Percentiles rank a stretch among this genome's conserved stretches.
These are phyloP conservation scores for Laticauda colubrina DNA, from an alignment of 2,113 vertebrate genomes.

Conservation along the genomic window DNA sequence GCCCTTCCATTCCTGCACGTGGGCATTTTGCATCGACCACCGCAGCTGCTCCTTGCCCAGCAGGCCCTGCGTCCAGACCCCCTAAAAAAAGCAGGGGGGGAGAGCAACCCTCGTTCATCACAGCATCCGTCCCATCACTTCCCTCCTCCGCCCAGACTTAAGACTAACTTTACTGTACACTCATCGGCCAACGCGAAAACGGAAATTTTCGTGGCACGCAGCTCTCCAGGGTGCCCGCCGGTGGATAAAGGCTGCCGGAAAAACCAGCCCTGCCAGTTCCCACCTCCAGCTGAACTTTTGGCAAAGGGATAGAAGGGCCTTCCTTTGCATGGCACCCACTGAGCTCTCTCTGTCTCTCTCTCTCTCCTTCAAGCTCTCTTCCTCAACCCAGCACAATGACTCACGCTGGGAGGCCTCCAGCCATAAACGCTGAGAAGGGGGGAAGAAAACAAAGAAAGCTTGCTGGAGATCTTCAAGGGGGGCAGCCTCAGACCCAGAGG, in stretches of 20 bases:
- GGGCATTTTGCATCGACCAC: slow-evolving; percentile 80
- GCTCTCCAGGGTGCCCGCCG: background rate
- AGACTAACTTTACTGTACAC: too few relatives aligned
- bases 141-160: background rate
- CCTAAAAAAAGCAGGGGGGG: slow-evolving; percentile 16
- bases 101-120: background rate
- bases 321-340: too few relatives aligned
- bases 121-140: background rate
- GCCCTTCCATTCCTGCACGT: slow-evolving; percentile 79
- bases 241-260: background rate
- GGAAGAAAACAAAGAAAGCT: too few relatives aligned
- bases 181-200: too few relatives aligned
- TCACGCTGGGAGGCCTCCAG: background rate
- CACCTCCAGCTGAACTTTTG: background rate
- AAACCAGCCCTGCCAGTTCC: background rate
- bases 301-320: background rate
- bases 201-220: too few relatives aligned
- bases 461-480: background rate
- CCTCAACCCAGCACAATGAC: background rate
- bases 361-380: background rate
- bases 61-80: slow-evolving; percentile 30
- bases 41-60: slow-evolving; percentile 74
- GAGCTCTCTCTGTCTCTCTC: background rate
- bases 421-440: too few relatives aligned
- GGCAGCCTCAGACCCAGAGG: background rate